Evolutionary conservation across 1,140 invertebrate species (phyloP).

Genomic region (Asobara japonica): DNA sequence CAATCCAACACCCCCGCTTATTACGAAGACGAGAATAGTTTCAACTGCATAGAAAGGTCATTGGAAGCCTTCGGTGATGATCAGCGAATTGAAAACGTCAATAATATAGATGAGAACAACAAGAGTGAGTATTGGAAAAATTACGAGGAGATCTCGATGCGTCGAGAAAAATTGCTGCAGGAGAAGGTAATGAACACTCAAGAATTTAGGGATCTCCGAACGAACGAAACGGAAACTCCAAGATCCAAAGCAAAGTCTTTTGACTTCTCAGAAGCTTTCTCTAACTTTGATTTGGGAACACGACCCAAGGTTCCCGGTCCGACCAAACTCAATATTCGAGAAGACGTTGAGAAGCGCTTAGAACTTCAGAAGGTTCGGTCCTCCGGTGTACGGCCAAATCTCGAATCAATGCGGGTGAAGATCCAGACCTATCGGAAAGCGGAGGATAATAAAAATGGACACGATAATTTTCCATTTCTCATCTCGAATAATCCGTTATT

Average conservation of each 20-base stretch:
- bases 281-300: conserved; percentile 49
- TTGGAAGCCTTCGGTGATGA: conserved; percentile 45
- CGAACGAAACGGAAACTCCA: conserved; percentile 32
- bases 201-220: background rate
- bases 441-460: conserved; percentile 56
- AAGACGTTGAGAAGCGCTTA: conserved; percentile 49
- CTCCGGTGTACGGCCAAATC: conserved; percentile 45
- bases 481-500: conserved; percentile 63
- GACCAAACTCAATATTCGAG: conserved; percentile 44
- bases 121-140: conserved; percentile 50
- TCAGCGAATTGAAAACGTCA: conserved; percentile 49
- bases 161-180: conserved; percentile 9
- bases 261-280: conserved; percentile 40
- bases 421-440: conserved; percentile 55
- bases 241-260: conserved; percentile 42
- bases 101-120: conserved; percentile 54
- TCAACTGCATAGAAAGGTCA: conserved; percentile 34
- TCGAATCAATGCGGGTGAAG: conserved; percentile 54
- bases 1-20: conserved; percentile 51
- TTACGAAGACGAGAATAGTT: conserved; percentile 49
- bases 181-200: conserved; percentile 39
- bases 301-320: conserved; percentile 51
- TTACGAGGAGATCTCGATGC: conserved; percentile 44
- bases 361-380: conserved; percentile 43
- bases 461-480: conserved; percentile 56